Percentiles rank a stretch among this genome's conserved stretches.
Conservation (phyloP, 64 coral and sea anemone species). For the Pocillopora verrucosa region DNA sequence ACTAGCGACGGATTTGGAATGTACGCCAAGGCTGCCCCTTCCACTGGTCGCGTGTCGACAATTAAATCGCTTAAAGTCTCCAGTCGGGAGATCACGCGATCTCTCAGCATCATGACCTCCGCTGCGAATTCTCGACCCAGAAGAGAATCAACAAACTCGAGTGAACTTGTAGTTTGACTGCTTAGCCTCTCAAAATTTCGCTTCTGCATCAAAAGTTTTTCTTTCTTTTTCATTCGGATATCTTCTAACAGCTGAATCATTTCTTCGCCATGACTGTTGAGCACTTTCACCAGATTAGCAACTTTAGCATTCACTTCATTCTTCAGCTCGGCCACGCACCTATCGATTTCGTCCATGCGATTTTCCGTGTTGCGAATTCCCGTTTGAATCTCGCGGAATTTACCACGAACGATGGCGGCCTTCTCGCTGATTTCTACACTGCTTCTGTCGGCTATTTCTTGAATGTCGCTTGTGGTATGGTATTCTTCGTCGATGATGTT, state of each 20-base stretch:
- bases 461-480: constrained; percentile 50
- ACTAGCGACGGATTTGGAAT: constrained; percentile 61
- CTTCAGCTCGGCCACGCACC: constrained; percentile 69
- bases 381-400: constrained; percentile 37
- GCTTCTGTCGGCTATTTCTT: constrained; percentile 47
- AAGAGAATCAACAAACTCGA: constrained; percentile 73
- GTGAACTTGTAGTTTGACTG: constrained; percentile 66
- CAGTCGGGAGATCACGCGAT: constrained; percentile 47
- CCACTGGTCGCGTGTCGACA: constrained; percentile 77
- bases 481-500: constrained; percentile 65
- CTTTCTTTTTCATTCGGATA: constrained; percentile 83
- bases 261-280: constrained; percentile 74
- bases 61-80: constrained; percentile 1
- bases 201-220: constrained; percentile 67
- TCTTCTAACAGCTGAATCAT: constrained; percentile 69
- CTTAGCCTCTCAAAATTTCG: constrained; percentile 63
- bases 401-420: constrained; percentile 37
- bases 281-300: constrained; percentile 55
- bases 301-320: constrained; percentile 76
- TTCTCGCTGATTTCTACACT: constrained; percentile 40
- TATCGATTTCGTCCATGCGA: constrained; percentile 42
- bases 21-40: constrained; percentile 64
- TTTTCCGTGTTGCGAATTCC: constrained; percentile 53
- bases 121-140: constrained; percentile 61
- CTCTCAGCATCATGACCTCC: constrained; percentile 76